Evolutionary conservation across 2,888 invertebrate genomes (phyloP).

Genomic region (Dryadula phaetusa): DNA sequence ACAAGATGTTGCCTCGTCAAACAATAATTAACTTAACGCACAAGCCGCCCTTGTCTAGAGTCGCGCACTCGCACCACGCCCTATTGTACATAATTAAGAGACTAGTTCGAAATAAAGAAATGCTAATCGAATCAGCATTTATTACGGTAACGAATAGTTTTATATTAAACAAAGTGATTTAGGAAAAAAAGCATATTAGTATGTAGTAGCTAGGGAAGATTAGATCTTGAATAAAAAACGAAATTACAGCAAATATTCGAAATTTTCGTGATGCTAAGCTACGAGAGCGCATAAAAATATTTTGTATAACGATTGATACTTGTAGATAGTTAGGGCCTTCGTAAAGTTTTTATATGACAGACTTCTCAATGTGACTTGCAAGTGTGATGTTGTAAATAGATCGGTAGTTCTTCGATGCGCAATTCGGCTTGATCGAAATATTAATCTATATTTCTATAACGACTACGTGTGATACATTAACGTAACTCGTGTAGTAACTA

Average conservation of each 20-base stretch:
- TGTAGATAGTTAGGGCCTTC: constrained; percentile 69
- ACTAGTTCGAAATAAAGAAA: constrained; percentile 49
- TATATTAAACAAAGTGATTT: constrained; percentile 68
- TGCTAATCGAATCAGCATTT: constrained; percentile 73
- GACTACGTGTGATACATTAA: constrained; percentile 69
- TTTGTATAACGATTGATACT: constrained; percentile 80
- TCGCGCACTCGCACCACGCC: constrained; percentile 51
- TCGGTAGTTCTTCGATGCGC: constrained; percentile 58
- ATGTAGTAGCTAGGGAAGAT: constrained; percentile 69
- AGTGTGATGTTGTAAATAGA: constrained; percentile 81
- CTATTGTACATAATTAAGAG: constrained; percentile 33
- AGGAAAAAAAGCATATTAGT: constrained; percentile 63
- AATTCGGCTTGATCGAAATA: constrained; percentile 51
- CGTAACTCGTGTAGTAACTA: constrained; percentile 77
- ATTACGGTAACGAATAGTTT: constrained; percentile 66
- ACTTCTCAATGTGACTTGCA: constrained; percentile 80
- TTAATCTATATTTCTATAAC: constrained; percentile 56
- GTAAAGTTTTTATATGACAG: constrained; percentile 80
- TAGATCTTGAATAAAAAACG: constrained; percentile 59
- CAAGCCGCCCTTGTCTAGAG: constrained; percentile 16
- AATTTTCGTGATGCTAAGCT: constrained; percentile 69
- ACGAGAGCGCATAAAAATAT: constrained; percentile 76
- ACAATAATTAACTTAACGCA: not conserved
- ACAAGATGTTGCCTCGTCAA: not conserved
- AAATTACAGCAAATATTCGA: constrained; percentile 55